These are phyloP conservation scores for Rhynchomys soricoides DNA, from an alignment of 2,113 vertebrate species.

Conservation along the genomic window DNA sequence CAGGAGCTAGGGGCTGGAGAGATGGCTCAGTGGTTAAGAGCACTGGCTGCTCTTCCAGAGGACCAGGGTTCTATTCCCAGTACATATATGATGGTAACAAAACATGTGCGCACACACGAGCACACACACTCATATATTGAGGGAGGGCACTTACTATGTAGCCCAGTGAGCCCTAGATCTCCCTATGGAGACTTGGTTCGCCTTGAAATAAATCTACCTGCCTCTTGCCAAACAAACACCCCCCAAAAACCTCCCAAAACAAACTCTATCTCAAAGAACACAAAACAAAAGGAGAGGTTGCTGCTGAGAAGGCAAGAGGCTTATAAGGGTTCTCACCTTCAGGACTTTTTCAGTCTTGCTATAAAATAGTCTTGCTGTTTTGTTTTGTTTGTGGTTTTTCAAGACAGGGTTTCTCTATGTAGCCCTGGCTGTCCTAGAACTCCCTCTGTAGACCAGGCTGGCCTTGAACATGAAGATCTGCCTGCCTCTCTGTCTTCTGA, in stretches of 20 bases:
- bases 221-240: background rate
- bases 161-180: background rate
- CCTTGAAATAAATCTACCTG: background rate
- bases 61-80: background rate
- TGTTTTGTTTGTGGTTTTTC: background rate
- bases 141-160: background rate
- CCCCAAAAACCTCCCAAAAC: background rate
- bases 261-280: background rate
- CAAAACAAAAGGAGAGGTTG: background rate
- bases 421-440: background rate
- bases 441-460: too few species aligned
- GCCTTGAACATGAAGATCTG: too few species aligned
- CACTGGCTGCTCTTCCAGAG: background rate
- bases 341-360: background rate
- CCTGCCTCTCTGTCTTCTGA: too few species aligned
- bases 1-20: background rate
- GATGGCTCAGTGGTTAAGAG: background rate
- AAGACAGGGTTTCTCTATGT: background rate
- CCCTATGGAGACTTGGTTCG: background rate
- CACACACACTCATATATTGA: too few species aligned
- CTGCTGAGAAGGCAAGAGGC: constrained; percentile 24
- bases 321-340: constrained; percentile 21
- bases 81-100: background rate
- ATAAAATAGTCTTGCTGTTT: background rate
- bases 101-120: too few species aligned